phyloP scores from a whole-genome alignment of 2,113 vertebrate species.

The Trogon melanurus region DNA sequence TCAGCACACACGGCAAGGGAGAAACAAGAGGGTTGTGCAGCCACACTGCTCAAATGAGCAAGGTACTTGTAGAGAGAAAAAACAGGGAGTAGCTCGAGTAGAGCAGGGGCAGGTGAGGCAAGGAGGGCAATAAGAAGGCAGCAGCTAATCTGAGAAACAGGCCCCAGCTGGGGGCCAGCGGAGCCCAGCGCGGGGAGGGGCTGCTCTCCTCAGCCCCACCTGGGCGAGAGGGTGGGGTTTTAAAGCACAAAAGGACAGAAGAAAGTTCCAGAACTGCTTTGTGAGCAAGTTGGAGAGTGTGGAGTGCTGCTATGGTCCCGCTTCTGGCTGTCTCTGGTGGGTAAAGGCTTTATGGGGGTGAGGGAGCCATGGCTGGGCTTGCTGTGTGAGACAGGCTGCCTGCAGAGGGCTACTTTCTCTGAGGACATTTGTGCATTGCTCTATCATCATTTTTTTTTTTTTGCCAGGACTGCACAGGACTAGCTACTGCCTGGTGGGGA shows the following conservation, averaged over 20 bases:
- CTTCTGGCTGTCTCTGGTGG: rapidly evolving
- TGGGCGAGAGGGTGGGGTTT: neutral
- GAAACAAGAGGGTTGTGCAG: too few species aligned
- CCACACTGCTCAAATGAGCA: too few species aligned
- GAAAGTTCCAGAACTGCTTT: rapidly evolving
- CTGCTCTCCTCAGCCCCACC: neutral
- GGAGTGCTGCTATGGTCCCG: rapidly evolving
- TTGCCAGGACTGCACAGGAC: rapidly evolving
- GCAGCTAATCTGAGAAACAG: too few species aligned
- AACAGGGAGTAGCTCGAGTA: too few species aligned
- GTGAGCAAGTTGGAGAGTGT: rapidly evolving
- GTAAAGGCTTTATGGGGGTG: rapidly evolving
- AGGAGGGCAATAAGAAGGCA: too few species aligned
- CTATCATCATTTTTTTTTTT: too few species aligned
- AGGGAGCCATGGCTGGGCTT: rapidly evolving
- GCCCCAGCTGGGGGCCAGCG: too few species aligned
- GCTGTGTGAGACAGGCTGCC: rapidly evolving
- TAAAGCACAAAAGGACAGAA: rapidly evolving
- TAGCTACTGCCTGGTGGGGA: rapidly evolving
- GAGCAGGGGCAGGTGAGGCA: too few species aligned
- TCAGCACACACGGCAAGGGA: too few species aligned
- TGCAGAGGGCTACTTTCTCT: neutral
- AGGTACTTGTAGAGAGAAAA: too few species aligned
- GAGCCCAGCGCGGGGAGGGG: neutral
- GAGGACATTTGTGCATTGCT: rapidly evolving